Evolutionary conservation across 2,113 vertebrate species (phyloP).

Genomic region (Octodon degus): DNA sequence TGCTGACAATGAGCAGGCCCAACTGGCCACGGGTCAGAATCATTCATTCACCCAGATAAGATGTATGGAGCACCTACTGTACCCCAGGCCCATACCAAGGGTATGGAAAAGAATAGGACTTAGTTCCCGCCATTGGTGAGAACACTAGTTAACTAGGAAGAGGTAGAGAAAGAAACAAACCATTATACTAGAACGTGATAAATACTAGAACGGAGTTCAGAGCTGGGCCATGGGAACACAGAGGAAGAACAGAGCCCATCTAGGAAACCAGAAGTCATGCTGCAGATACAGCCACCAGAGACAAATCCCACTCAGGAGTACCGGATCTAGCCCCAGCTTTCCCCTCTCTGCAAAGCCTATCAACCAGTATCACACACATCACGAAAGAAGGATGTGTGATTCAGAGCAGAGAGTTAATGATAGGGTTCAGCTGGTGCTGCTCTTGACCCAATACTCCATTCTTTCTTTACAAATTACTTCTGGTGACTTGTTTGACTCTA

Average conservation of each 20-base stretch:
- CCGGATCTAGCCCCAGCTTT: not conserved
- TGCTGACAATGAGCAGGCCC: conserved; percentile 38
- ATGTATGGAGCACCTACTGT: not conserved
- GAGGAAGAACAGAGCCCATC: conserved; percentile 25
- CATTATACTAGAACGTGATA: conserved; percentile 35
- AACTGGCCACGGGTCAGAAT: conserved; percentile 37
- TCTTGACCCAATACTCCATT: conserved; percentile 56
- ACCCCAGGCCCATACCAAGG: not conserved
- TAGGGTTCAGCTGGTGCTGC: not conserved
- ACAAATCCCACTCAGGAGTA: conserved; percentile 33
- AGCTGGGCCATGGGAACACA: not conserved
- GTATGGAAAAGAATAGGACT: conserved; percentile 35
- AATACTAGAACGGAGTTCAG: not conserved
- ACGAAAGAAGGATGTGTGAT: not conserved
- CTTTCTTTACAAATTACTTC: conserved; percentile 50
- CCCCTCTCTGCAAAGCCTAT: not conserved
- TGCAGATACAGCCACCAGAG: not conserved
- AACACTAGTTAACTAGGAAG: conserved; percentile 4
- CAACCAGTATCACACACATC: not conserved
- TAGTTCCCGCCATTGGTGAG: not conserved
- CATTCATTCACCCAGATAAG: conserved; percentile 56
- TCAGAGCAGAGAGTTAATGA: conserved; percentile 39
- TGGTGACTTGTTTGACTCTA: conserved; percentile 45
- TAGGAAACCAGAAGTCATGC: not conserved
- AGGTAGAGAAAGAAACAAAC: not conserved